Evolutionary conservation across 2,888 invertebrate genomes (phyloP), one percentile per base, ranked within the genome.

Genomic region (Entomobrya proxima): DNA sequence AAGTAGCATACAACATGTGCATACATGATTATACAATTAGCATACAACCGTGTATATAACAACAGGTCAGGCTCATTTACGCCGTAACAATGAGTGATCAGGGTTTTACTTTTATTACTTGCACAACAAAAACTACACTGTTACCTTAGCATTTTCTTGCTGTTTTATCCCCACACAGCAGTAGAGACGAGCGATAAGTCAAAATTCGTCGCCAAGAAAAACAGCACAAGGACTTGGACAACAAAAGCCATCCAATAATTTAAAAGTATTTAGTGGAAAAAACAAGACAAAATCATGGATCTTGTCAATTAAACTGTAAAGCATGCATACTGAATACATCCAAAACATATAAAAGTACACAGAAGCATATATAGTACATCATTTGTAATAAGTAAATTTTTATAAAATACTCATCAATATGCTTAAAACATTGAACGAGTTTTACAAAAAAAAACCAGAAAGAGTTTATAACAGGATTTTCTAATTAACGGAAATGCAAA

Each of bases 201-300:
- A 55, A 61, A n/a, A n/a, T n/a, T n/a, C n/a, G 61, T 69, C 47
- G 44, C 44, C 69, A 69, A 69, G 44, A 69, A 69, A 44, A 44
- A 44, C 44, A 47, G 27, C 3, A 27, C 69, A 69, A 69, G 69
- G 69, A 69, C 69, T 69, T 69, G 40, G 69, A 69, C 69, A 69
- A 69, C 6, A 47, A 40, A n/a, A n/a, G 37, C 47, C 44, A 69
- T 69, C 44, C 47, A 44, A 67, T 40, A 69, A 69, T 69, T 69
- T 44, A 69, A n/a, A 27, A 24, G 44, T 47, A 69, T 18, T n/a
- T 18, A 67, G 64, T 18, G 61, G 32, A 64, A 24, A 64, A 18
- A 35, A 18, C 30, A 40, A 47, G 44, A 27, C 2, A 15, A 69
- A 27, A n/a, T n/a, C n/a, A n/a, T n/a, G n/a, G n/a, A n/a, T n/a